A percentile compares a stretch with the other conserved stretches of the same genome.
Evolutionary conservation across 2,888 invertebrate genomes (phyloP).

Genomic region (Beris chalybata): DNA sequence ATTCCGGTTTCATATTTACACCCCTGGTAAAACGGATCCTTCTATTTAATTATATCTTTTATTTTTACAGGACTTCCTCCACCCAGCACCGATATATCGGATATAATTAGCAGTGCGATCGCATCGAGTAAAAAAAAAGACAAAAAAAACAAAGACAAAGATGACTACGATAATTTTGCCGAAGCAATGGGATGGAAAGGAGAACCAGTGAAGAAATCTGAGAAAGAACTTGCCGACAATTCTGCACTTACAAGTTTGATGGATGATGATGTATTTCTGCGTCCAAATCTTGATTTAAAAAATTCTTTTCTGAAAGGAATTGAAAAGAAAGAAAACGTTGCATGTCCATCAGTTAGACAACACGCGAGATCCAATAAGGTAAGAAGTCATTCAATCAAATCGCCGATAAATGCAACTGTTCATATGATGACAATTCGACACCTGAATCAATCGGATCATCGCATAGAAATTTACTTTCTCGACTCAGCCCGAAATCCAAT

Average conservation of each 20-base stretch:
- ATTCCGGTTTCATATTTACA: too few relatives aligned
- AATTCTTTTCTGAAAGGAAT: constrained; percentile 67
- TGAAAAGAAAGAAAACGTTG: constrained; percentile 60
- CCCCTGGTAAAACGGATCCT: constrained; percentile 39
- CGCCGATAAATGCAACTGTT: neutral
- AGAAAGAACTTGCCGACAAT: constrained; percentile 42
- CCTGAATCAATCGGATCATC: constrained; percentile 46
- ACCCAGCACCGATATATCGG: constrained; percentile 42
- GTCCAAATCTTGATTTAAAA: constrained; percentile 55
- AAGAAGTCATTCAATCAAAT: constrained; percentile 9
- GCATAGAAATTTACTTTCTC: constrained; percentile 42
- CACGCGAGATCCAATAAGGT: constrained; percentile 55
- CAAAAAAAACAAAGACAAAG: constrained; percentile 39
- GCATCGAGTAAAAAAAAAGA: constrained; percentile 27
- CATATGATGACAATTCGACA: constrained; percentile 55
- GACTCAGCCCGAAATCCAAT: constrained; percentile 45
- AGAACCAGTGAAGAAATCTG: constrained; percentile 19
- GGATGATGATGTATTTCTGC: constrained; percentile 38
- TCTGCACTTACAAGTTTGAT: constrained; percentile 37
- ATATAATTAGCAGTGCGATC: constrained; percentile 41
- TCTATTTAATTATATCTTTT: constrained; percentile 27
- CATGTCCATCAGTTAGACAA: constrained; percentile 55
- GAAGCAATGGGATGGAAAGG: constrained; percentile 43
- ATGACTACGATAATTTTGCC: constrained; percentile 42
- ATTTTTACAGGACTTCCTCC: constrained; percentile 43